These are phyloP conservation scores for Grammomys dolichurus DNA, from an alignment of 2,113 vertebrate genomes.

Conservation along the genomic window DNA sequence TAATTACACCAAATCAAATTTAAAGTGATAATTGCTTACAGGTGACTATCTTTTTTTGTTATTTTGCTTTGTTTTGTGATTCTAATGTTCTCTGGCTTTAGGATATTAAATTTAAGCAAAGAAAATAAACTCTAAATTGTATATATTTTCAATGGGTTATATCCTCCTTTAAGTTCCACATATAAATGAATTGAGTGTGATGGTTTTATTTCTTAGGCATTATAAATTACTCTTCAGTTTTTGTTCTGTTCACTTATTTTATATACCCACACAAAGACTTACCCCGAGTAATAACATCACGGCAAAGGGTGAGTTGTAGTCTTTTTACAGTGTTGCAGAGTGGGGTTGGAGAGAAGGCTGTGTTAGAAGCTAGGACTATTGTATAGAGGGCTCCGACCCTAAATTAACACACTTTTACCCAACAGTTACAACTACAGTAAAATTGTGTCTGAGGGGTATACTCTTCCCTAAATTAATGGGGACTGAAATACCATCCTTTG, in stretches of 20 bases:
- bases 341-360: background rate
- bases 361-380: background rate
- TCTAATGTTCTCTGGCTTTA: slow-evolving; percentile 8
- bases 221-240: background rate
- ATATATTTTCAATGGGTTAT: background rate
- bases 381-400: background rate
- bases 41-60: slow-evolving; percentile 9
- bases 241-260: background rate
- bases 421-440: background rate
- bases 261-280: background rate
- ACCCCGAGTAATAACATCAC: background rate
- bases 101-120: slow-evolving; percentile 36
- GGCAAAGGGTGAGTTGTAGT: background rate
- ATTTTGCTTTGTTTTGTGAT: slow-evolving; percentile 24
- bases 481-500: background rate
- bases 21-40: slow-evolving; percentile 52
- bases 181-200: background rate
- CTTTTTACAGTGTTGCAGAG: background rate
- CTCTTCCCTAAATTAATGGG: background rate
- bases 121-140: slow-evolving; percentile 5
- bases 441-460: background rate
- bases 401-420: background rate
- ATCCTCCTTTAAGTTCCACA: background rate
- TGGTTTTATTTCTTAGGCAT: background rate
- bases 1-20: slow-evolving; percentile 37